Evolutionary conservation across 1,140 invertebrate species (phyloP), one percentile per base, ranked within the genome.

Genomic region (Drosophila sechellia): DNA sequence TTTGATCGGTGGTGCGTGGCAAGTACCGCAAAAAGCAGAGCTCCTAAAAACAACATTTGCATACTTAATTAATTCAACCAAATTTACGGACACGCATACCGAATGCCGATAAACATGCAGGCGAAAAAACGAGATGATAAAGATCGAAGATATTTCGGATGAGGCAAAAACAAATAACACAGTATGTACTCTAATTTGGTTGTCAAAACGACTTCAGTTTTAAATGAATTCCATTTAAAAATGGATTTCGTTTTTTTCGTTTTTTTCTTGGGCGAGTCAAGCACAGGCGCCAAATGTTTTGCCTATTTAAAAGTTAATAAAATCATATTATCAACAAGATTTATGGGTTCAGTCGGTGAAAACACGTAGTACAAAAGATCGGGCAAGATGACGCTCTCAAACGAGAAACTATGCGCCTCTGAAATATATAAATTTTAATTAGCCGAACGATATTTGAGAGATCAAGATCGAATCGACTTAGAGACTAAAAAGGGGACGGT

Each of bases 361-460:
- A 77, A 85, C 76, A 77, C 71, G 70, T 64, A 79, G 66, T 45
- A 85, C 54, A 83, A 79, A 61, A 69, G 58, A 63, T 46, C 22
- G 40, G 49, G 55, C 40, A 71, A 34, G 20, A 11, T 27, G 59
- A 22, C 17, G 39, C 49, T 70, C 66, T 48, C 50, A 71, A 66
- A 75, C 63, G 61, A 66, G 79, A 77, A 87, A 89, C 74, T 89
- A 79, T 72, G 59, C 71, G 70, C 43, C 59, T 59, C 27, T 43
- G 59, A 84, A 79, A 77, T 89, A 90, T 77, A 89, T 89, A 89
- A 89, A 89, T 89, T 89, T 89, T 89, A 89, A 89, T 89, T 89
- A 89, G 77, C 60, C 73, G 72, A 80, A 39, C 73, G 81, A 85
- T 86, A 85, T 86, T 81, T 86, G 60, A 78, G 74, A 73, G 61